Conservation (phyloP, 2,113 vertebrate species). For the Eira barbara region DNA sequence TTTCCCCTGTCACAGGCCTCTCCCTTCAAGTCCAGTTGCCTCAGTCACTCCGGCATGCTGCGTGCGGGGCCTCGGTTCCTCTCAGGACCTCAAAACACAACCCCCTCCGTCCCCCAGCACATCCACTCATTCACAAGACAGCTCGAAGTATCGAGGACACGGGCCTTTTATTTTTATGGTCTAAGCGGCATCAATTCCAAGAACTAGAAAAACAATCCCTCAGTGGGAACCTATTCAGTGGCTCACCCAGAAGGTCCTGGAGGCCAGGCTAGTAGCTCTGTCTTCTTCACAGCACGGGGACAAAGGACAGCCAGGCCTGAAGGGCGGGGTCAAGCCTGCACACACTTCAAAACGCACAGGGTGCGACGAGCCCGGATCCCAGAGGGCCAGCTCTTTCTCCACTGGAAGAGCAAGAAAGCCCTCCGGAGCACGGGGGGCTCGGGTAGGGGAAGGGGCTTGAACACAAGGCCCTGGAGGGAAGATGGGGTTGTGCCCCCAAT, state of each 20-base stretch:
- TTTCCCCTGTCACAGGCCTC: background rate
- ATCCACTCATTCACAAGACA: background rate
- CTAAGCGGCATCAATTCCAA: background rate
- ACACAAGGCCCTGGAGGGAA: background rate
- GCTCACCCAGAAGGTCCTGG: background rate
- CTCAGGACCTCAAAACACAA: background rate
- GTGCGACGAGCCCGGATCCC: background rate
- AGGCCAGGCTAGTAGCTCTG: background rate
- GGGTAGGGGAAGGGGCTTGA: too few relatives aligned
- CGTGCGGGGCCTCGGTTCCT: accelerated
- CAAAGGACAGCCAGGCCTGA: background rate
- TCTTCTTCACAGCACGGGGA: background rate
- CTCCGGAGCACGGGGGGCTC: accelerated
- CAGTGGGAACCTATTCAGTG: background rate
- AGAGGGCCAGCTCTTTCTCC: background rate
- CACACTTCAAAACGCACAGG: background rate
- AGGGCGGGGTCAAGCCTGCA: background rate
- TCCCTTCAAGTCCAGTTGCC: background rate
- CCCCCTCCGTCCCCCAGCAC: background rate
- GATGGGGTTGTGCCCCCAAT: accelerated
- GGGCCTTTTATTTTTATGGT: background rate
- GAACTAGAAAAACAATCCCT: background rate
- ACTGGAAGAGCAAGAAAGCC: background rate
- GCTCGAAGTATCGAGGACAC: background rate
- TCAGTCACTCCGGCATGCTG: background rate